Percentiles rank a stretch among this genome's conserved stretches.
Evolutionary conservation across 2,113 vertebrate genomes (phyloP).

Genomic region (Semicossyphus pulcher): DNA sequence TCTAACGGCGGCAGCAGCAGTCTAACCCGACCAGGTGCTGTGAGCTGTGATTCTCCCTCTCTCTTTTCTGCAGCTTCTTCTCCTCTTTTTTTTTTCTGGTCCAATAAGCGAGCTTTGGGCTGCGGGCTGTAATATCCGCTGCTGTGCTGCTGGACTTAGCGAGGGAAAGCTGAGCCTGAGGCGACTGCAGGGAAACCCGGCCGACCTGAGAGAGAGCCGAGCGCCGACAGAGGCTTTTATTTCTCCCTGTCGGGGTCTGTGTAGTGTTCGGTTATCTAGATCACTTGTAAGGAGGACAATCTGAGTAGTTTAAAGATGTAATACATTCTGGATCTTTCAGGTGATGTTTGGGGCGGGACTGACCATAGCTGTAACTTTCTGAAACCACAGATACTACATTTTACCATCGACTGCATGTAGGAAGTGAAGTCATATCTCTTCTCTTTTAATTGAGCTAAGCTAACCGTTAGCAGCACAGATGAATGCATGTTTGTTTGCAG

Average conservation of each 20-base stretch:
- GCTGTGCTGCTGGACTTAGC: slow-evolving; percentile 69
- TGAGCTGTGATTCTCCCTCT: slow-evolving; percentile 11
- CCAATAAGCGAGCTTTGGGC: slow-evolving; percentile 33
- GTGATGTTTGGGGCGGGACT: too few species aligned
- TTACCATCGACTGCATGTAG: too few species aligned
- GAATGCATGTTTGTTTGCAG: too few species aligned
- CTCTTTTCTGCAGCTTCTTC: slow-evolving; percentile 8
- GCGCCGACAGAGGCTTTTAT: neutral
- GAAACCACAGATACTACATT: too few species aligned
- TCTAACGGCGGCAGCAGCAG: neutral
- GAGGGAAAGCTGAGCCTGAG: slow-evolving; percentile 64
- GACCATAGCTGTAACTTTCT: too few species aligned
- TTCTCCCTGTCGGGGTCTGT: neutral
- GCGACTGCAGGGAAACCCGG: slow-evolving; percentile 39
- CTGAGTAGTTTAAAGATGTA: neutral
- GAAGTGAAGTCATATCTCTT: too few species aligned
- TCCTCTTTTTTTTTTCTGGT: slow-evolving; percentile 5
- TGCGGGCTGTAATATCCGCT: slow-evolving; percentile 79
- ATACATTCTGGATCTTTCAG: too few species aligned
- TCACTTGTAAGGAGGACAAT: neutral
- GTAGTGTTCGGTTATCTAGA: neutral
- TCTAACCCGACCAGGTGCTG: slow-evolving; percentile 8
- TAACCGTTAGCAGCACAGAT: too few species aligned
- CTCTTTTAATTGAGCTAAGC: too few species aligned
- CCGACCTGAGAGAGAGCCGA: slow-evolving; percentile 14